Evolutionary conservation across 2,113 vertebrate genomes (phyloP).

Genomic region (Chamaea fasciata): DNA sequence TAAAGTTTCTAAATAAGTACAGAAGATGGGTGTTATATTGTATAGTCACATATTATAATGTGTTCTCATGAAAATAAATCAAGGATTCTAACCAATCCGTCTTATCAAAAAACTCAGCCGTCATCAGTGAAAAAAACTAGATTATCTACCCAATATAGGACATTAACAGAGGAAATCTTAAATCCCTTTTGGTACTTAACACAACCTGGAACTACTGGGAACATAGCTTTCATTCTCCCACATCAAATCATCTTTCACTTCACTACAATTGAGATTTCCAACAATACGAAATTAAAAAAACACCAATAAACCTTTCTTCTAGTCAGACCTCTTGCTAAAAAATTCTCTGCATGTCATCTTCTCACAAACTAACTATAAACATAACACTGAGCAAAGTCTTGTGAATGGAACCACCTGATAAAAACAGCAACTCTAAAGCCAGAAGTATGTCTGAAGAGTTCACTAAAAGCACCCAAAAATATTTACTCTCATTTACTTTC

Average conservation of each 20-base stretch:
- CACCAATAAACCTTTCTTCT: not conserved
- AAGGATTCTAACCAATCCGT: not conserved
- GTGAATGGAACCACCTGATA: not conserved
- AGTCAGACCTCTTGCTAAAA: not conserved
- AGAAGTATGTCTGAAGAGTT: not conserved
- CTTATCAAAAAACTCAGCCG: not conserved
- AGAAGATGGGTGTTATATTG: not conserved
- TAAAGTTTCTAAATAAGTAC: not conserved
- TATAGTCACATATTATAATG: not conserved
- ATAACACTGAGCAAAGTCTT: not conserved
- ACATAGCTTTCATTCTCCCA: constrained; percentile 18
- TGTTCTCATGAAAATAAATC: not conserved
- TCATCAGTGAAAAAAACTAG: not conserved
- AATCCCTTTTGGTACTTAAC: not conserved
- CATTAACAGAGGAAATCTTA: not conserved
- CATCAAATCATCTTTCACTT: constrained; percentile 40
- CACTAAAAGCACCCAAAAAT: not conserved
- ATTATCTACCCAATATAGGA: not conserved
- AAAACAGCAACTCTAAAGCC: not conserved
- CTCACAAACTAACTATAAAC: not conserved
- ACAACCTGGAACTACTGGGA: not conserved
- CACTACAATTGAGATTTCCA: constrained; percentile 20
- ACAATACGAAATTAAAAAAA: not conserved
- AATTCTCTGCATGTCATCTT: not conserved
- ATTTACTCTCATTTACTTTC: not conserved